These are phyloP conservation scores for Babyrousa celebensis DNA, from an alignment of 2,797 vertebrate genomes.

Conservation along the genomic window DNA sequence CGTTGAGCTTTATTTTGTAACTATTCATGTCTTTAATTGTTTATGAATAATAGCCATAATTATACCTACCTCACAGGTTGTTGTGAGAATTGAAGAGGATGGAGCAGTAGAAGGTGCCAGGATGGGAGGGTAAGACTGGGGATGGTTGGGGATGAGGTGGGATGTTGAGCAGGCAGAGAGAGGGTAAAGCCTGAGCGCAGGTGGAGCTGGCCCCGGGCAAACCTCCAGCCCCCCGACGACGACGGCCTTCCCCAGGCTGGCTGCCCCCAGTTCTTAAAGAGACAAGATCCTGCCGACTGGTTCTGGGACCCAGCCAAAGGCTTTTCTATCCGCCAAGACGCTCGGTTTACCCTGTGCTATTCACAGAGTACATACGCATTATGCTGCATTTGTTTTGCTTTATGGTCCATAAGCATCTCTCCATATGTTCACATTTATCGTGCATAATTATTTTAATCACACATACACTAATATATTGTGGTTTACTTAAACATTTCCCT, in stretches of 20 bases:
- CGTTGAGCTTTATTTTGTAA: background rate
- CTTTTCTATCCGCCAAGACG: background rate
- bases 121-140: background rate
- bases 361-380: background rate
- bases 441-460: background rate
- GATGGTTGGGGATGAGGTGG: background rate
- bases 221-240: background rate
- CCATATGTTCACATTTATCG: conserved; percentile 15
- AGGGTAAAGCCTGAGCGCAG: no score
- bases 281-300: background rate
- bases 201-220: no score
- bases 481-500: background rate
- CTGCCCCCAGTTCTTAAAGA: accelerated
- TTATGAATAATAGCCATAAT: background rate
- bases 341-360: background rate
- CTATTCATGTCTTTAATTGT: background rate
- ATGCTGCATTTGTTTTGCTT: background rate
- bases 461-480: background rate
- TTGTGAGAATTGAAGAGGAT: background rate
- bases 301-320: background rate
- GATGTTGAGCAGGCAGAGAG: background rate
- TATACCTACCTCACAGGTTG: conserved; percentile 51
- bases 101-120: background rate
- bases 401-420: background rate
- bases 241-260: background rate